A percentile compares a stretch with the other conserved stretches of the same genome.
phyloP scores from a whole-genome alignment of 2,888 invertebrate genomes.

The Eilema griseolum region DNA sequence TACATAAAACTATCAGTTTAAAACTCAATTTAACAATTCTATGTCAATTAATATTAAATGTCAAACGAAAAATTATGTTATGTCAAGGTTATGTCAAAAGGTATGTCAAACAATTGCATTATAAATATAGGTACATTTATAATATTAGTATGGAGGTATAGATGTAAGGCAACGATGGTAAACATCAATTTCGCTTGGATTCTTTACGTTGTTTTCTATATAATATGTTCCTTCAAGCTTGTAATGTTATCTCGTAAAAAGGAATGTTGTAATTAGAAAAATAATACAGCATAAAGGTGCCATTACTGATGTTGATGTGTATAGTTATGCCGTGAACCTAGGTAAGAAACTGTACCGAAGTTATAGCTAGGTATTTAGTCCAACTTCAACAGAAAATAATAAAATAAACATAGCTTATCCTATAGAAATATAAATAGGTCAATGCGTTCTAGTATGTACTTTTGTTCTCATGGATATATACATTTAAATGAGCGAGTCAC shows the following conservation, averaged over 20 bases:
- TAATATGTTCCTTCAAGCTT: background rate
- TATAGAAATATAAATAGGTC: background rate
- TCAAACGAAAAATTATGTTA: too few species aligned
- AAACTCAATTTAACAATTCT: too few species aligned
- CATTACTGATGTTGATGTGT: background rate
- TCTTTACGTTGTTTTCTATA: background rate
- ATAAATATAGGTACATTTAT: too few species aligned
- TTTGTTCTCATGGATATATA: background rate
- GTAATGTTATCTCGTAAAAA: background rate
- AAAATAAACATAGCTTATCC: too few species aligned
- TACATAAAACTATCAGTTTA: too few species aligned
- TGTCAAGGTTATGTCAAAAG: too few species aligned
- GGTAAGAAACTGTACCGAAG: background rate
- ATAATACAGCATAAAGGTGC: background rate
- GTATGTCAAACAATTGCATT: too few species aligned
- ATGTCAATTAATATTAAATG: too few species aligned
- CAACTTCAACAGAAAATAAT: too few species aligned
- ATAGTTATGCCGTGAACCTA: background rate
- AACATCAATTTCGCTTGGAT: background rate
- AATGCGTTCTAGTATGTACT: too few species aligned
- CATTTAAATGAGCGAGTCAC: background rate
- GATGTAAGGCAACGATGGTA: background rate
- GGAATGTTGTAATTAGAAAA: background rate
- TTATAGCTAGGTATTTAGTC: background rate
- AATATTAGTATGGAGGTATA: too few species aligned